Base-by-base conservation (phyloP, 2,113 vertebrate genomes). In the Brienomyrus longianalis region DNA sequence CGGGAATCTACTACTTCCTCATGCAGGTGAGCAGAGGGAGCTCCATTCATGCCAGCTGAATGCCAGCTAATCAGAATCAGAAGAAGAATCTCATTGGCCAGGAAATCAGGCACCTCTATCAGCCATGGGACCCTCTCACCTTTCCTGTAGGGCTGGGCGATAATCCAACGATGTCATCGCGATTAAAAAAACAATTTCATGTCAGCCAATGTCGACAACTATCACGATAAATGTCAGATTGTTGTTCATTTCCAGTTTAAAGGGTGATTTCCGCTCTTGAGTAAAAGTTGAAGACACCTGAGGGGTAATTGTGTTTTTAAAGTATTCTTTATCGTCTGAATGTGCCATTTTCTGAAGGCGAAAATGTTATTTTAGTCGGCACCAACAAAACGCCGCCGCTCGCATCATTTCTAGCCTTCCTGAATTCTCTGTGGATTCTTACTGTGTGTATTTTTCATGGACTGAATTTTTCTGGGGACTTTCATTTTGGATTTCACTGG, bases 1-100 rank as follows among this genome's bases (percentile, higher is more conserved):
- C 98, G 2, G 98, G 98, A 74, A 99, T 99, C 94, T 99, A 99
- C 91, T 99, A 99, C 93, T 99, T 93, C 92, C 96, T 99, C 90
- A 97, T 99, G 98, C 98, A 99, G 98, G 98, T 99, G 91, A 15
- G 74, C 74, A 17, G 70, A 27, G 27, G 27, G 31, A 2, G 10
- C 3, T 27, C 62, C 52, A 6, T 66, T 27, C 62, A n/a, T 27
- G 62, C 70, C 70, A 11, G 66, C 4, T 31, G 66, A 27, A 27
- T 74, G 31, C 70, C 70, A 43, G n/a, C 62, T 31, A 5, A 31
- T 10, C 62, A 70, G n/a, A 13, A 27, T 70, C 66, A 74, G 66
- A 31, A 13, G 66, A 23, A n/a, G n/a, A 66, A 66, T n/a, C 62
- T 27, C 23, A 66, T 27, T 66, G 9, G 62, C n/a, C 7, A 11